Base-by-base conservation (phyloP, 2,113 vertebrate genomes). In the Rhizomys pruinosus region DNA sequence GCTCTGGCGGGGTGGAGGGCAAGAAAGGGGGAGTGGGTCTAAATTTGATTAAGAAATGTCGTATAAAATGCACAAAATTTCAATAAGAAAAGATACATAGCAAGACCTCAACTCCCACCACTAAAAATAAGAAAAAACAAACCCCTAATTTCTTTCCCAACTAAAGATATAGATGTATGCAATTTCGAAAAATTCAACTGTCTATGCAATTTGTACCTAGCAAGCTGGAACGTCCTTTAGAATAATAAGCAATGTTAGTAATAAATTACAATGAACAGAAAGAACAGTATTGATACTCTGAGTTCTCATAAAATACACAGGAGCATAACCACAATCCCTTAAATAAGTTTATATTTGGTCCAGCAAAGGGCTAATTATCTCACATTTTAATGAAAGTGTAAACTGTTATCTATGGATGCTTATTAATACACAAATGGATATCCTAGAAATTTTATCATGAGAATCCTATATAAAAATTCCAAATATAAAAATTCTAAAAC, bases 221-320 rank as follows among this genome's bases (percentile, higher is more conserved):
- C 57, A 94, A 95, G 44, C 15, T 32, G 85, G 57, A 82, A n/a
- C 61, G 42, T 69, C 59, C 92, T 86, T 47, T 82, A n/a, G 68
- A 85, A 94, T 32, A 82, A 86, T 64, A n/a, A 86, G 69, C 16
- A 63, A 79, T 25, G 85, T 66, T 34, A 87, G 47, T 32, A 71
- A 78, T 22, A 84, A 77, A 16, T 89, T 89, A 74, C 5, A 89
- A 81, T 32, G 6, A 85, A 88, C 27, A 88, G 64, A 77, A 90
- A 90, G n/a, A 84, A 23, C 7, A 57, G 1, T 0, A 86, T 34
- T 42, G 87, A 47, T 68, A 79, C 19, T 27, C 61, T 27, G 47
- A 69, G 72, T 44, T 42, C 71, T 37, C 64, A 52, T 23, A 77
- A 79, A 85, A 93, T 52, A 82, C 32, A 84, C 44, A 63, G 9